Conservation (phyloP, 2,113 vertebrate species). For the Mugil cephalus region DNA sequence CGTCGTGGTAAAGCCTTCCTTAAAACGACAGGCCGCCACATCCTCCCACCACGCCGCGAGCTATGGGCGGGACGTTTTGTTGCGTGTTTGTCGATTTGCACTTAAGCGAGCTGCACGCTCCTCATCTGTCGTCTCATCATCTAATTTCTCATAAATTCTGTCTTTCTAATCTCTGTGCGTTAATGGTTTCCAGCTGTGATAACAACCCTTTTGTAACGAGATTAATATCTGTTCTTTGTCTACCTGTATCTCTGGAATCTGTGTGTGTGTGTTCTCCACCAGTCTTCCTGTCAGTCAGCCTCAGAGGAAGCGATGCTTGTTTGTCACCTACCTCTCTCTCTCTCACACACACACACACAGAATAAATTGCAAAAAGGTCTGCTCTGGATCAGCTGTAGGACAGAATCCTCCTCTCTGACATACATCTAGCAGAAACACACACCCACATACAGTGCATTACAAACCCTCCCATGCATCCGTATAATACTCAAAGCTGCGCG, state of each 20-base stretch:
- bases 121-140: neutral
- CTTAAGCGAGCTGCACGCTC: neutral
- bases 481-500: constrained; percentile 6
- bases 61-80: neutral
- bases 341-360: constrained; percentile 11
- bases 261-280: constrained; percentile 27
- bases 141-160: neutral
- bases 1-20: constrained; percentile 34
- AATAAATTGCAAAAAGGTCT: constrained; percentile 1
- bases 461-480: constrained; percentile 24
- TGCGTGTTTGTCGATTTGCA: neutral
- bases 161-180: constrained; percentile 30
- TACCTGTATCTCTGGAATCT: constrained; percentile 8
- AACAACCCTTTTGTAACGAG: constrained; percentile 11
- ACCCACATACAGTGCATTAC: constrained; percentile 18
- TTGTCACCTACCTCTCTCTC: constrained; percentile 61
- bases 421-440: neutral
- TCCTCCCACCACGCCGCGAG: constrained; percentile 19
- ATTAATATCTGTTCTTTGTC: constrained; percentile 25
- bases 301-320: constrained; percentile 43
- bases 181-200: constrained; percentile 47
- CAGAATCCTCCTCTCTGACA: constrained; percentile 3
- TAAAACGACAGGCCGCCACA: constrained; percentile 4
- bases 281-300: constrained; percentile 58
- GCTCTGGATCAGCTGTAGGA: neutral